Conservation (phyloP, 2,888 invertebrate genomes). For the Drosophila nr. fundita region DNA sequence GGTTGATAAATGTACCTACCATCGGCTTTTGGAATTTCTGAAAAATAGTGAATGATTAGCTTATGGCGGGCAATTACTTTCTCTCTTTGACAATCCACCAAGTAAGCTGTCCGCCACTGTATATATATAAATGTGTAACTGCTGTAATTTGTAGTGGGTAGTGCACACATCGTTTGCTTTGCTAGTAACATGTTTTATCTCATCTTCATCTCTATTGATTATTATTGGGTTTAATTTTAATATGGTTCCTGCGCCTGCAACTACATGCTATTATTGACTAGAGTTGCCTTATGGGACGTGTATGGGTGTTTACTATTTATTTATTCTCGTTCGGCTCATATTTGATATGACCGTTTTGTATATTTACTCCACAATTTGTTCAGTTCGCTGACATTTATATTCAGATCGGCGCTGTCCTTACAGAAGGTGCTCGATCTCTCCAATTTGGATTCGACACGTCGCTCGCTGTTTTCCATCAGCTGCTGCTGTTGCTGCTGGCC, state of each 20-base stretch:
- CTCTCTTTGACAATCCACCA: too few relatives aligned
- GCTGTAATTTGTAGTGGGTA: slow-evolving; percentile 40
- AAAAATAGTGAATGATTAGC: too few relatives aligned
- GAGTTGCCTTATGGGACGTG: slow-evolving; percentile 83
- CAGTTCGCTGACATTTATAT: slow-evolving; percentile 82
- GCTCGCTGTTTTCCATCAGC: slow-evolving; percentile 25
- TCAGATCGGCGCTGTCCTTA: slow-evolving; percentile 83
- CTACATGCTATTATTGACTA: slow-evolving; percentile 82
- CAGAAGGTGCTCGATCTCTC: slow-evolving; percentile 85
- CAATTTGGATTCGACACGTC: slow-evolving; percentile 78
- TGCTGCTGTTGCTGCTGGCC: slow-evolving; percentile 45
- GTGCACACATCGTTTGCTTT: slow-evolving; percentile 37
- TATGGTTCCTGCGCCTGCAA: slow-evolving; percentile 71
- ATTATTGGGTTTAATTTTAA: slow-evolving; percentile 52
- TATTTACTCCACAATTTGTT: slow-evolving; percentile 84
- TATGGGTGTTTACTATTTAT: slow-evolving; percentile 46
- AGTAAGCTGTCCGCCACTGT: too few relatives aligned
- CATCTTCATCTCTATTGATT: slow-evolving; percentile 39
- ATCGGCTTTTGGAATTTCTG: too few relatives aligned
- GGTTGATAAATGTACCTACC: too few relatives aligned
- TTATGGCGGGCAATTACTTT: too few relatives aligned
- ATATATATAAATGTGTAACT: slow-evolving; percentile 40
- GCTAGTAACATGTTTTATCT: slow-evolving; percentile 46
- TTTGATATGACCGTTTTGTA: slow-evolving; percentile 58
- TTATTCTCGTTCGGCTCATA: slow-evolving; percentile 53